A percentile compares a stretch with the other conserved stretches of the same genome.
These are phyloP conservation scores for Larimichthys crocea DNA, from an alignment of 2,113 vertebrate genomes.

Conservation along the genomic window DNA sequence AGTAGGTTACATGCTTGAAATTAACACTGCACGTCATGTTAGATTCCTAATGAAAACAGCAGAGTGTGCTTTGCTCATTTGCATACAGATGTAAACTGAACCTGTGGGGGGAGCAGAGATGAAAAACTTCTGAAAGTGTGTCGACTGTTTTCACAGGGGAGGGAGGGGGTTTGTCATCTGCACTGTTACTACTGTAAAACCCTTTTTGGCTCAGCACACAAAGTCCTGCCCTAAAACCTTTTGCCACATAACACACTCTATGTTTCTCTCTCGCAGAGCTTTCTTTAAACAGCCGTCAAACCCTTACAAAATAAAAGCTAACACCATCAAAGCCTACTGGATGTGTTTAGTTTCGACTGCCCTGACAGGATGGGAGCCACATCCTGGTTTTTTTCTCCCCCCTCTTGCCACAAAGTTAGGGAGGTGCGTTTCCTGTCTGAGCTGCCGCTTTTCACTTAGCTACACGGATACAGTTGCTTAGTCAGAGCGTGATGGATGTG, in stretches of 20 bases:
- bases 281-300: constrained; percentile 6
- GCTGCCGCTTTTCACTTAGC: constrained; percentile 42
- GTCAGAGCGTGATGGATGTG: constrained; percentile 36
- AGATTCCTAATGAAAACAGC: constrained; percentile 11
- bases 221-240: background rate
- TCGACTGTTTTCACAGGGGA: background rate
- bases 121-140: background rate
- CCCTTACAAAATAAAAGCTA: constrained; percentile 6
- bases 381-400: constrained; percentile 52
- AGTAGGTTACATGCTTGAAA: constrained; percentile 14
- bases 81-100: background rate
- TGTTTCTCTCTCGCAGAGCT: no score
- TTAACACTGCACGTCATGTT: constrained; percentile 8
- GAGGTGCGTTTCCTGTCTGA: constrained; percentile 58
- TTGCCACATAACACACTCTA: background rate
- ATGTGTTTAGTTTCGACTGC: constrained; percentile 7
- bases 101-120: background rate
- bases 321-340: constrained; percentile 3
- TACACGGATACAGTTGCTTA: constrained; percentile 34
- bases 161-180: background rate
- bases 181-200: background rate
- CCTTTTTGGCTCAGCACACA: constrained; percentile 7
- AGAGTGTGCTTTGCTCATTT: constrained; percentile 3
- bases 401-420: constrained; percentile 25
- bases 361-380: constrained; percentile 69